phyloP scores from a whole-genome alignment of 2,113 vertebrate genomes.

The Psammodynastes pulverulentus region DNA sequence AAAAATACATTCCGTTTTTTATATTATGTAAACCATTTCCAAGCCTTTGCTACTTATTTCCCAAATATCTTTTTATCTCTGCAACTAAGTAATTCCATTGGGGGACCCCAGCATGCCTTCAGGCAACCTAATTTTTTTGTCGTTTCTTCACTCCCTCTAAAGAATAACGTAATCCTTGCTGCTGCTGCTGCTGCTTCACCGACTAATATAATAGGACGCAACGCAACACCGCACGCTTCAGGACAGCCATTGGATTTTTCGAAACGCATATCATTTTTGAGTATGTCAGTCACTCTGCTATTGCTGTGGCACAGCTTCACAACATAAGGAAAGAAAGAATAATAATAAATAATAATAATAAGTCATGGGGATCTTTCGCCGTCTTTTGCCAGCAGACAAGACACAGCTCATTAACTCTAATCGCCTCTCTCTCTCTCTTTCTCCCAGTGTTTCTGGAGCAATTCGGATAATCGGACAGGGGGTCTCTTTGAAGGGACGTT shows the following conservation, averaged over 20 bases:
- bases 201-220: neutral
- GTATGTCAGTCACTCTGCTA: neutral
- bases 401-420: neutral
- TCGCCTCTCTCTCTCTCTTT: neutral
- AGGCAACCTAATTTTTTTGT: neutral
- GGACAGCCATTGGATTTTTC: neutral
- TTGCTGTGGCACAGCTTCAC: neutral
- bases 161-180: slow-evolving; percentile 23
- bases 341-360: neutral
- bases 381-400: neutral
- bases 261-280: neutral
- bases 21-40: neutral
- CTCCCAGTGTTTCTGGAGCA: neutral
- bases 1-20: neutral
- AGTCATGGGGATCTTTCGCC: neutral
- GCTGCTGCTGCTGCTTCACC: slow-evolving; percentile 5
- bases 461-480: neutral
- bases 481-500: neutral
- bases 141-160: slow-evolving; percentile 2
- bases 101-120: neutral
- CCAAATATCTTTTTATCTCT: neutral
- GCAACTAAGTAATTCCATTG: neutral
- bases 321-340: neutral
- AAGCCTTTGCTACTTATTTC: neutral
- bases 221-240: neutral